A percentile compares a stretch with the other conserved stretches of the same genome.
phyloP scores from a whole-genome alignment of 1,140 invertebrate species.

The Pseudoatta argentina region DNA sequence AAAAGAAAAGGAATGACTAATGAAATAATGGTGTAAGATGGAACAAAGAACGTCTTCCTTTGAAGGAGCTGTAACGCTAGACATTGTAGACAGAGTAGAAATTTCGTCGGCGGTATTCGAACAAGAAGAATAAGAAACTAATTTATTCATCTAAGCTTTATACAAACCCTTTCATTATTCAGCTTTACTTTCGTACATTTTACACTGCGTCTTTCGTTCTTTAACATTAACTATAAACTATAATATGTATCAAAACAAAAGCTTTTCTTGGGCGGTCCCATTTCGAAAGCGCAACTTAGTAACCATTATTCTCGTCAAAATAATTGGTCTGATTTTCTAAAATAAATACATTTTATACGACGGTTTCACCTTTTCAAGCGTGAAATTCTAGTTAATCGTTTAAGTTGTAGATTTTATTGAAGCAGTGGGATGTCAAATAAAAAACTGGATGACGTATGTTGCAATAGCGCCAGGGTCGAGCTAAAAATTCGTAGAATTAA shows the following conservation, averaged over 20 bases:
- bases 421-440: not conserved
- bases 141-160: constrained; percentile 5
- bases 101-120: not conserved
- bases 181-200: not conserved
- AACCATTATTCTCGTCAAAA: not conserved
- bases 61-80: not conserved
- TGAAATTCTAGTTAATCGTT: not conserved
- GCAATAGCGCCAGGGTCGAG: not conserved
- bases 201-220: not conserved
- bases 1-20: constrained; percentile 12
- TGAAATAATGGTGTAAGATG: constrained; percentile 22
- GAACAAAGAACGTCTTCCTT: not conserved
- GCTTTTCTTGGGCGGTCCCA: not conserved
- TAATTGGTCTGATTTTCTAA: not conserved
- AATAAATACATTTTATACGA: not conserved
- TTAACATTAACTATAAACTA: not conserved
- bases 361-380: not conserved
- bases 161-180: not conserved
- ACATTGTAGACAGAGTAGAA: not conserved
- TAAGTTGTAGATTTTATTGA: not conserved
- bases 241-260: constrained; percentile 18
- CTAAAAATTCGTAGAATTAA: not conserved
- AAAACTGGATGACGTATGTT: not conserved
- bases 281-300: not conserved
- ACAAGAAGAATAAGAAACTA: constrained; percentile 24